Base-by-base conservation (phyloP, 2,888 invertebrate genomes). In the Gnatocerus cornutus region DNA sequence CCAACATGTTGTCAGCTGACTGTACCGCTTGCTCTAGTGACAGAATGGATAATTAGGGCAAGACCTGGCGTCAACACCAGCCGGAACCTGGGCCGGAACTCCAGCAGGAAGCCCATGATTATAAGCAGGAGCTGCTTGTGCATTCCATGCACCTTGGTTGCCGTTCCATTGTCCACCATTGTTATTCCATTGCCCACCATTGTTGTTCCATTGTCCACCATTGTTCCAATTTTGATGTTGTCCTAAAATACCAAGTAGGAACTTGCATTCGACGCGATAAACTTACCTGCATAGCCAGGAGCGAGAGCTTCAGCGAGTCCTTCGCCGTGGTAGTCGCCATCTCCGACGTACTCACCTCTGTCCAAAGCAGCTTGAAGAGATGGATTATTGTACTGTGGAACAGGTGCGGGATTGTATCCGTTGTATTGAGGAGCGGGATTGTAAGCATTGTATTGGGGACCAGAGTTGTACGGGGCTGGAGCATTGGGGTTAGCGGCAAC, bases 21-120 rank as follows among this genome's bases (percentile, higher is more conserved):
- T 73, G 71, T 67, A 73, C 72, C 65, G 39, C 74, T 74, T 58
- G 72, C 39, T 59, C 80, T 82, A 83, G 76, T 82, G 82, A 73
- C 85, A 85, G 84, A 83, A 85, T 37, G 84, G 85, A 71, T 85
- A 85, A 79, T 85, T 84, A 72, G 85, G 85, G 72, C 85, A 85
- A 12, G 83, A 74, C 53, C 77, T 78, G n/a, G 84, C 79, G 70
- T 82, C 81, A 14, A 85, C 85, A 67, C 85, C 85, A 71, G 85
- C 85, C n/a, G 85, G 85, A 53, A 84, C 77, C 73, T 78, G 81
- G 66, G 78, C 80, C 13, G 77, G 77, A 21, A 73, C 65, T 41
- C 78, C 79, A 41, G 75, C 75, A 13, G 71, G 66, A 62, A 72
- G 69, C 12, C 64, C 74, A n/a, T 61, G 71, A 43, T 74, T 71